Evolutionary conservation across 2,888 invertebrate genomes (phyloP).

Genomic region (Oxytorus armatus): DNA sequence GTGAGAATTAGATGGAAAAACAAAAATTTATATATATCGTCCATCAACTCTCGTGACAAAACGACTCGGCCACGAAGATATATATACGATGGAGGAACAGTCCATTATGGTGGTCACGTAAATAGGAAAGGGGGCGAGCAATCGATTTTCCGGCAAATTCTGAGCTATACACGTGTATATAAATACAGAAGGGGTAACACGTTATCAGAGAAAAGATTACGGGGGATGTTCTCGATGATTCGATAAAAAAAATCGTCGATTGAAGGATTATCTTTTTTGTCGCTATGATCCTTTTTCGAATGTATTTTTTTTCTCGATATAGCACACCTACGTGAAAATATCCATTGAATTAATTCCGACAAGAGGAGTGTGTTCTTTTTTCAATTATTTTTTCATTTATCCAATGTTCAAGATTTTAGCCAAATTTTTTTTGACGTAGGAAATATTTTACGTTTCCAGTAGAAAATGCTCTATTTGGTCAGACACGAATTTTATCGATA

Average conservation of each 20-base stretch:
- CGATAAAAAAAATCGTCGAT: not conserved
- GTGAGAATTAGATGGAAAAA: not conserved
- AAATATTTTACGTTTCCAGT: not conserved
- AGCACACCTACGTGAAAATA: no score
- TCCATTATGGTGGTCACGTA: conserved; percentile 11
- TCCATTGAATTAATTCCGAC: no score
- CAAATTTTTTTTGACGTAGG: no score
- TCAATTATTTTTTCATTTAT: no score
- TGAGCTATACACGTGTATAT: not conserved
- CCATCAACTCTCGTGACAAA: not conserved
- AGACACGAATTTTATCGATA: no score
- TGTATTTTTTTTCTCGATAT: no score
- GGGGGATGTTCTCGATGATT: not conserved
- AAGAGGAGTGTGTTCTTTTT: no score
- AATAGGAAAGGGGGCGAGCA: conserved; percentile 6
- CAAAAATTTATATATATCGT: not conserved
- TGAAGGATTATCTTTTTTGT: no score
- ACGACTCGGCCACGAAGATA: not conserved
- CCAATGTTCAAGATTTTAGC: no score
- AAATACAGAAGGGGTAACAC: not conserved
- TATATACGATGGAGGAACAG: conserved; percentile 1
- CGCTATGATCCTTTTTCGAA: no score
- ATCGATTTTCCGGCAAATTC: conserved; percentile 9
- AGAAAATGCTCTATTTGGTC: not conserved
- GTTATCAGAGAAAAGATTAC: no score